Conservation (phyloP, 1,140 invertebrate genomes). For the Pogonognathellus flavescens region DNA sequence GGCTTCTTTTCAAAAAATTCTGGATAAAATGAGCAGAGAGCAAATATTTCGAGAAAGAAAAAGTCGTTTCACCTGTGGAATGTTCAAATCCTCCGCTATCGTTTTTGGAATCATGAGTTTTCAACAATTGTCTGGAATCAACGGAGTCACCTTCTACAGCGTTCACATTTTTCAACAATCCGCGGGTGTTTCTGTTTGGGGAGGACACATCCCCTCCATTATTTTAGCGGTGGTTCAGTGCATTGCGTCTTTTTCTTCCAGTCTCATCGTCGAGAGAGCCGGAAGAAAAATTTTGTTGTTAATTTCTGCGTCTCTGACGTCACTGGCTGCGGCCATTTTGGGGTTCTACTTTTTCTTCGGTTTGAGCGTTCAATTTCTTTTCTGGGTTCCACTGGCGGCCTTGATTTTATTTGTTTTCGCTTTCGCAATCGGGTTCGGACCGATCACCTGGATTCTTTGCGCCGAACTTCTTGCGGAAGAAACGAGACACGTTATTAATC, state of each 20-base stretch:
- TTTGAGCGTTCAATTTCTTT: neutral
- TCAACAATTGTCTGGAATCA: constrained; percentile 63
- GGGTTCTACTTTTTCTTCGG: constrained; percentile 59
- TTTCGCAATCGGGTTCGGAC: constrained; percentile 74
- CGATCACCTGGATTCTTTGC: constrained; percentile 73
- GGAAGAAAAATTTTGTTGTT: constrained; percentile 59
- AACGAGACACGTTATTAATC: constrained; percentile 60
- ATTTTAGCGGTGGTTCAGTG: constrained; percentile 56
- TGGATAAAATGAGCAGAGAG: constrained; percentile 12
- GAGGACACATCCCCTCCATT: constrained; percentile 51
- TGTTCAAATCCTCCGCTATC: constrained; percentile 50
- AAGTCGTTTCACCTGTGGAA: neutral
- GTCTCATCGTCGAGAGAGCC: constrained; percentile 54
- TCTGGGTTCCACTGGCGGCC: constrained; percentile 69
- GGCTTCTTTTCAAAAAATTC: neutral
- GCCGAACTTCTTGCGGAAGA: constrained; percentile 58
- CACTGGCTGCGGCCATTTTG: constrained; percentile 24
- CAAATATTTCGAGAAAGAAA: neutral
- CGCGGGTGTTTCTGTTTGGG: neutral
- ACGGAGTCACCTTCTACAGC: constrained; percentile 62
- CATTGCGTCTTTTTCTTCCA: constrained; percentile 51
- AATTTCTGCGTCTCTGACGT: neutral
- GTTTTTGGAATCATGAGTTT: constrained; percentile 59
- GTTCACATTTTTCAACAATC: constrained; percentile 60
- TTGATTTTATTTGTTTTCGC: constrained; percentile 69